Percentiles rank a stretch among this genome's conserved stretches.
Conservation (phyloP, 1,140 invertebrate genomes). For the Drosophila rufa region DNA sequence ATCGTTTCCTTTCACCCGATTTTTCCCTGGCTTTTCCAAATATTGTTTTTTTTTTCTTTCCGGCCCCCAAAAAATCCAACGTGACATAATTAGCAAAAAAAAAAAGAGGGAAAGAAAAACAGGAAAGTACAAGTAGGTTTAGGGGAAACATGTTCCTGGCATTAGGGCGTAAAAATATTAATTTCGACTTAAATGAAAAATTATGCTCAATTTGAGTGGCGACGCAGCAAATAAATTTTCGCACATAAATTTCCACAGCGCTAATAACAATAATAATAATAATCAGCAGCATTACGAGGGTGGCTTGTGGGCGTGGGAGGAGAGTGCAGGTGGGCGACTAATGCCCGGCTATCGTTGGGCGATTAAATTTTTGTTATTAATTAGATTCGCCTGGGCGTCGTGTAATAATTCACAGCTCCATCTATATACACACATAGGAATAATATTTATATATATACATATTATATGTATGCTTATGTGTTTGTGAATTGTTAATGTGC, state of each 20-base stretch:
- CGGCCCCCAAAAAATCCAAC: slow-evolving; percentile 31
- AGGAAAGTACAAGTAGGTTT: background rate
- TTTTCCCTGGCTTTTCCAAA: slow-evolving; percentile 11
- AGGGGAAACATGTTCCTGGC: slow-evolving; percentile 21
- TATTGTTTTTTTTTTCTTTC: slow-evolving; percentile 25
- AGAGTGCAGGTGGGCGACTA: slow-evolving; percentile 13
- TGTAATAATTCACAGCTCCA: slow-evolving; percentile 70
- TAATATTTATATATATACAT: slow-evolving; percentile 1
- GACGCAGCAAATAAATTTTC: slow-evolving; percentile 66
- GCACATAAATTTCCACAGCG: slow-evolving; percentile 69
- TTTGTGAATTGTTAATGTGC: slow-evolving; percentile 66
- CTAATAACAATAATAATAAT: slow-evolving; percentile 83
- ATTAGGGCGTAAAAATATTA: slow-evolving; percentile 73
- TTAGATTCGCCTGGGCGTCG: slow-evolving; percentile 62
- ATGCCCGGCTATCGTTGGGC: slow-evolving; percentile 66
- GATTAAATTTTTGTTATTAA: slow-evolving; percentile 81
- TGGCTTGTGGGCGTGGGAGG: background rate
- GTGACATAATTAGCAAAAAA: slow-evolving; percentile 70
- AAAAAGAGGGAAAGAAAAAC: background rate
- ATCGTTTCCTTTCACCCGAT: slow-evolving; percentile 15
- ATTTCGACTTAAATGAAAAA: slow-evolving; percentile 84
- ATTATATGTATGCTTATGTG: slow-evolving; percentile 14
- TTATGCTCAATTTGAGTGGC: slow-evolving; percentile 78
- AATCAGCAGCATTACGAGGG: slow-evolving; percentile 63
- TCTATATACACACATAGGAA: slow-evolving; percentile 8